Evolutionary conservation across 2,797 vertebrate genomes (phyloP).

Genomic region (Micropoecilia bifurca): DNA sequence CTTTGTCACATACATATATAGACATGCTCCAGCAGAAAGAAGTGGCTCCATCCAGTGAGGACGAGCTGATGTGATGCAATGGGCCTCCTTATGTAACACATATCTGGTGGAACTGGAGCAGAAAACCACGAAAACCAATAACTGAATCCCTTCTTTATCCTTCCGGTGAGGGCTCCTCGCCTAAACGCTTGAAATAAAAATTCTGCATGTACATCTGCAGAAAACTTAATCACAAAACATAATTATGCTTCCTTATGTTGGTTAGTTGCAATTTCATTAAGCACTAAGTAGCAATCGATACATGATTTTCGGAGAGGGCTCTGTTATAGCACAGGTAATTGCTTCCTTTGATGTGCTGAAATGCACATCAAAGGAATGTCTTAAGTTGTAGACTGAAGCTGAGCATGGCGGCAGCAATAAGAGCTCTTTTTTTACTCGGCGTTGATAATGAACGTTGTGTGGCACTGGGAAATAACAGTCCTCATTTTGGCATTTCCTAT

Average conservation of each 20-base stretch:
- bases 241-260: slow-evolving; percentile 56
- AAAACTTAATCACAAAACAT: slow-evolving; percentile 54
- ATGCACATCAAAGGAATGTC: slow-evolving; percentile 68
- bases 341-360: slow-evolving; percentile 60
- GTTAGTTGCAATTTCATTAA: slow-evolving; percentile 75
- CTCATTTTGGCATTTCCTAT: slow-evolving; percentile 72
- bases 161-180: slow-evolving; percentile 24
- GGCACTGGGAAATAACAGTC: slow-evolving; percentile 72
- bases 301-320: slow-evolving; percentile 59
- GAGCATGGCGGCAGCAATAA: slow-evolving; percentile 34
- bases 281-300: slow-evolving; percentile 71
- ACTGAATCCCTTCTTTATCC: slow-evolving; percentile 12
- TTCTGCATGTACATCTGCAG: slow-evolving; percentile 42
- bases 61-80: slow-evolving; percentile 59
- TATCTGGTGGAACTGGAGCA: slow-evolving; percentile 70
- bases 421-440: slow-evolving; percentile 72
- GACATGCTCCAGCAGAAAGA: slow-evolving; percentile 17
- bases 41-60: slow-evolving; percentile 50
- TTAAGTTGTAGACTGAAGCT: slow-evolving; percentile 46
- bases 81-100: slow-evolving; percentile 71
- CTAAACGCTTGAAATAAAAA: slow-evolving; percentile 30
- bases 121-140: slow-evolving; percentile 61
- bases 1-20: slow-evolving; percentile 22
- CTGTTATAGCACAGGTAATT: slow-evolving; percentile 63
- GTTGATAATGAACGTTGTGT: slow-evolving; percentile 73